Percentiles rank a stretch among this genome's conserved stretches.
Conservation (phyloP, 1,140 invertebrate species). For the Aphidius gifuensis region DNA sequence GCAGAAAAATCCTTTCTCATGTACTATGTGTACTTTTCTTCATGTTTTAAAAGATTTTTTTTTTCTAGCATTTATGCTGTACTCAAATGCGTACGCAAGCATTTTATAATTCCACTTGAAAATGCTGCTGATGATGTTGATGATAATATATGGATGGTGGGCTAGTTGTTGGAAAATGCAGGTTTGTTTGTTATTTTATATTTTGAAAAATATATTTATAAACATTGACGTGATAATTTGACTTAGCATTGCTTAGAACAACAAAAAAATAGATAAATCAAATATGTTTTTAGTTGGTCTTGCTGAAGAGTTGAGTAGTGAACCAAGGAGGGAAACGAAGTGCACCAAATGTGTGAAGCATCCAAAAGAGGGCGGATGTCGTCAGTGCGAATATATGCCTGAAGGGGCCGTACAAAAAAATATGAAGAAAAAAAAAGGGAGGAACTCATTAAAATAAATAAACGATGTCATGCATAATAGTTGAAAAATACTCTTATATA, state of each 20-base stretch:
- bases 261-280: too few species aligned
- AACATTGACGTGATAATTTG: too few species aligned
- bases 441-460: constrained; percentile 54
- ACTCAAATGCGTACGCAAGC: constrained; percentile 20
- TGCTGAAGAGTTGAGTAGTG: background rate
- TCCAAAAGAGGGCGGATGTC: constrained; percentile 26
- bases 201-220: too few species aligned
- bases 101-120: constrained; percentile 21
- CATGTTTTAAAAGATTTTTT: constrained; percentile 4
- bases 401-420: constrained; percentile 6
- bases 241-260: too few species aligned
- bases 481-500: too few species aligned
- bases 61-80: background rate
- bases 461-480: constrained; percentile 21
- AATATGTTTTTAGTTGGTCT: too few species aligned
- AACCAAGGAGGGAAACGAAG: background rate
- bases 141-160: background rate
- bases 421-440: constrained; percentile 16
- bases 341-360: background rate
- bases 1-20: background rate
- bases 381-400: constrained; percentile 28
- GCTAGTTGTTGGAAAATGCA: too few species aligned
- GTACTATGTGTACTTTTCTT: too few species aligned
- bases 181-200: too few species aligned
- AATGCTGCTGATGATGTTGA: constrained; percentile 1